Conservation (phyloP, 2,888 invertebrate species). For the Lapara coniferarum region DNA sequence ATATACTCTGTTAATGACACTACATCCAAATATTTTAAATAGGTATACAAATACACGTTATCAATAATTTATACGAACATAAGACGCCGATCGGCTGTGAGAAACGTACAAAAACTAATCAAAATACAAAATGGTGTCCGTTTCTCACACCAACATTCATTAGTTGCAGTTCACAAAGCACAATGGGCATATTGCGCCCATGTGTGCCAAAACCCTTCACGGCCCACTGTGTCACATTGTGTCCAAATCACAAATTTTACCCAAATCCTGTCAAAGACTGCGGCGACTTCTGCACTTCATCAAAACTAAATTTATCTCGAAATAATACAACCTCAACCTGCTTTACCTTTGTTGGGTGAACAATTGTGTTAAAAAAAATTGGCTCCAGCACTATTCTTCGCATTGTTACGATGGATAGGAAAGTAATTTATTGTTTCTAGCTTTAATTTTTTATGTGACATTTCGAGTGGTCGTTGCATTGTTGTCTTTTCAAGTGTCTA, state of each 20-base stretch:
- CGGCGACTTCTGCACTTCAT: conserved; percentile 81
- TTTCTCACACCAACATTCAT: conserved; percentile 68
- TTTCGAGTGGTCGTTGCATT: conserved; percentile 66
- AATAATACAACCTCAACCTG: conserved; percentile 75
- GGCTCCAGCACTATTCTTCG: conserved; percentile 49
- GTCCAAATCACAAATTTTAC: conserved; percentile 63
- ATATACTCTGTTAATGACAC: not conserved
- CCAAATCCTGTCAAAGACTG: conserved; percentile 66
- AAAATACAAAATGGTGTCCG: conserved; percentile 42
- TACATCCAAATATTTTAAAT: not conserved
- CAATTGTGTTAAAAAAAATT: conserved; percentile 57
- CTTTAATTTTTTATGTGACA: conserved; percentile 51
- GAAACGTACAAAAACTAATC: conserved; percentile 32
- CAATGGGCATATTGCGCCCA: conserved; percentile 76
- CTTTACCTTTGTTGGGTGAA: conserved; percentile 56
- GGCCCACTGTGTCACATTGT: conserved; percentile 65
- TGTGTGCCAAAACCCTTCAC: conserved; percentile 74
- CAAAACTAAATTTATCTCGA: conserved; percentile 77
- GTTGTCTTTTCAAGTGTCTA: conserved; percentile 51
- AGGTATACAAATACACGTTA: not conserved
- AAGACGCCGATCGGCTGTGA: not conserved
- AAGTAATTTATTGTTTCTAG: conserved; percentile 77
- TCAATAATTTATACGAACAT: conserved; percentile 14
- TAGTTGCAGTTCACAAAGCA: conserved; percentile 61
- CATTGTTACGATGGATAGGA: conserved; percentile 61